A percentile compares a stretch with the other conserved stretches of the same genome.
Evolutionary conservation across 2,113 vertebrate genomes (phyloP).

Genomic region (Telmatochromis sp.): DNA sequence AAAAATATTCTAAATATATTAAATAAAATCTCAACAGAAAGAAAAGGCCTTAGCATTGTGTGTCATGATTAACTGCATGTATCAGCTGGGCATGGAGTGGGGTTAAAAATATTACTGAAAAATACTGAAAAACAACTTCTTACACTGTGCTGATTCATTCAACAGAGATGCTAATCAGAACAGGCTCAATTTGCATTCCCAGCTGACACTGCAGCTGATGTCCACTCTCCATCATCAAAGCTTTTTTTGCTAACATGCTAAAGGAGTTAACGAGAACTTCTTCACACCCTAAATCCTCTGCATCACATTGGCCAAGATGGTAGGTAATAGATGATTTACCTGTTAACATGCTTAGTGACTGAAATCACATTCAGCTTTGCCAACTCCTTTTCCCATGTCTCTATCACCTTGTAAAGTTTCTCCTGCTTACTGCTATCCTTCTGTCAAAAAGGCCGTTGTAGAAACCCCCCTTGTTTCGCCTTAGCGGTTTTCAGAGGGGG

Average conservation of each 20-base stretch:
- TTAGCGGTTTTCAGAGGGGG: accelerated
- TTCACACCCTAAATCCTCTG: background rate
- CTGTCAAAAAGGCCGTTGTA: background rate
- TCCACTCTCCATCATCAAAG: background rate
- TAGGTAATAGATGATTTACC: background rate
- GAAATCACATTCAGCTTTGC: background rate
- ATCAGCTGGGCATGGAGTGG: background rate
- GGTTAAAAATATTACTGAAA: background rate
- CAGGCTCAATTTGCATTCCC: background rate
- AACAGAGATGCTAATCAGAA: background rate
- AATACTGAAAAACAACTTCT: background rate
- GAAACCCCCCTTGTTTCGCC: background rate
- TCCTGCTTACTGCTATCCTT: background rate
- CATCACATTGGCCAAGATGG: background rate
- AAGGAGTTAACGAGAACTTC: background rate
- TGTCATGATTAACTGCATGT: background rate
- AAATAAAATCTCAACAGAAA: too few relatives aligned
- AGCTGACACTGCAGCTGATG: background rate
- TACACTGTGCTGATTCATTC: background rate
- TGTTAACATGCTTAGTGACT: background rate
- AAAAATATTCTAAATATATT: too few relatives aligned
- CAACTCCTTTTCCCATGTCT: background rate
- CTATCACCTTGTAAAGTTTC: background rate
- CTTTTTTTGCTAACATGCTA: background rate
- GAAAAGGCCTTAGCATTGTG: background rate